A percentile compares a stretch with the other conserved stretches of the same genome.
phyloP scores from a whole-genome alignment of 2,888 invertebrate genomes.

The Melipona bicolor region DNA sequence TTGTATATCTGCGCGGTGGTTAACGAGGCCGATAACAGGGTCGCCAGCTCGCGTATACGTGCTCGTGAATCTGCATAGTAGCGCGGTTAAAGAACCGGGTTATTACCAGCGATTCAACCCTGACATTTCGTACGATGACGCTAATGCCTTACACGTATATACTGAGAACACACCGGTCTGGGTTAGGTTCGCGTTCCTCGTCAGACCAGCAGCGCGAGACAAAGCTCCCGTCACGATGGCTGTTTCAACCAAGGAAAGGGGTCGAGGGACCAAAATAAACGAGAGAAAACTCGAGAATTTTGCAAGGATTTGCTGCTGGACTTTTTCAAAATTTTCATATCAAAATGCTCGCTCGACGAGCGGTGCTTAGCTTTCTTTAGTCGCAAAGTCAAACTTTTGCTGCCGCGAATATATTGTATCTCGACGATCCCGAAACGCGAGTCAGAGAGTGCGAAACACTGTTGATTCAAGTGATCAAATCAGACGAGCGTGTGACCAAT shows the following conservation, averaged over 20 bases:
- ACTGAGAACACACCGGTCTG: neutral
- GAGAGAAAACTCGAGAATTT: neutral
- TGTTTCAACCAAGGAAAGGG: conserved; percentile 10
- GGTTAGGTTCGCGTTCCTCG: conserved; percentile 2
- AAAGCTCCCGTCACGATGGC: neutral
- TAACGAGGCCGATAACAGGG: conserved; percentile 57
- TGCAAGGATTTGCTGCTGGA: neutral
- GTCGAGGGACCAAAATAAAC: conserved; percentile 17
- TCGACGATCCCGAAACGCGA: conserved; percentile 36
- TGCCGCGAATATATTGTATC: conserved; percentile 45
- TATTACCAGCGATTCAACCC: conserved; percentile 77
- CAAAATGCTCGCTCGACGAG: neutral
- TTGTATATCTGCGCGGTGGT: conserved; percentile 27
- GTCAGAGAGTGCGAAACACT: neutral
- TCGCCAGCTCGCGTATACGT: conserved; percentile 46
- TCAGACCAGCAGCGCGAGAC: neutral
- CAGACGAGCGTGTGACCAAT: neutral
- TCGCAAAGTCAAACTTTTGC: conserved; percentile 15
- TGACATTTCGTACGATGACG: conserved; percentile 77
- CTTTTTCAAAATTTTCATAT: neutral
- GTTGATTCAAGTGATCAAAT: conserved; percentile 42
- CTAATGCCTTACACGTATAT: conserved; percentile 55
- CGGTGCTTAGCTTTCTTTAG: neutral
- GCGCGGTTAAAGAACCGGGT: conserved; percentile 72
- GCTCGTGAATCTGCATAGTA: conserved; percentile 58